phyloP scores from a whole-genome alignment of 2,888 invertebrate species.

The Ophioninae sp. region DNA sequence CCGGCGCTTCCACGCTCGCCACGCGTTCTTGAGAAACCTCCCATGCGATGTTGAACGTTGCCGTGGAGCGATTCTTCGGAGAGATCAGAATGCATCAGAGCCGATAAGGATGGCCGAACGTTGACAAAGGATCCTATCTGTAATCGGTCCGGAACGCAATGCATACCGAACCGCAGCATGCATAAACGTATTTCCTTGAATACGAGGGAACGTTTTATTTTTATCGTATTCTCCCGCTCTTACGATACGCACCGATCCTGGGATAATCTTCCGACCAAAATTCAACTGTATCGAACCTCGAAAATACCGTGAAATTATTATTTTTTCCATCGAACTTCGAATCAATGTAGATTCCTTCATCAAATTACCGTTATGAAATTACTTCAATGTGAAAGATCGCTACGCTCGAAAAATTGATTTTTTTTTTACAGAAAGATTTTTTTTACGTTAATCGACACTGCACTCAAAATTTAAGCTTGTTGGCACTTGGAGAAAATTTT shows the following conservation, averaged over 20 bases:
- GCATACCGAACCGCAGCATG: slow-evolving; percentile 71
- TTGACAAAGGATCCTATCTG: slow-evolving; percentile 75
- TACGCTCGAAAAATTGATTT: not conserved
- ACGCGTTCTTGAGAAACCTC: slow-evolving; percentile 30
- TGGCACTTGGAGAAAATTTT: not conserved
- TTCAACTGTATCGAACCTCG: slow-evolving; percentile 2
- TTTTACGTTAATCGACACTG: not conserved
- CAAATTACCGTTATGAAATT: not conserved
- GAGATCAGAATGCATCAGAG: slow-evolving; percentile 75
- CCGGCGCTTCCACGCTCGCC: slow-evolving; percentile 17
- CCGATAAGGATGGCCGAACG: slow-evolving; percentile 73
- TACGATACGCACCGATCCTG: slow-evolving; percentile 22
- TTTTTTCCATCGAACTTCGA: not conserved
- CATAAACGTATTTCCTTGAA: slow-evolving; percentile 75
- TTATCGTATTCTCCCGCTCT: slow-evolving; percentile 8
- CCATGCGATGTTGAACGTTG: slow-evolving; percentile 25
- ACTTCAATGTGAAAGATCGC: not conserved
- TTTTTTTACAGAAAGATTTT: not conserved
- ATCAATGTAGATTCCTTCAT: not conserved
- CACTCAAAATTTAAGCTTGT: not conserved
- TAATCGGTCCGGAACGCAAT: slow-evolving; percentile 74
- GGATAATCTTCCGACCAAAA: slow-evolving; percentile 17
- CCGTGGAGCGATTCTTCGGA: slow-evolving; percentile 43
- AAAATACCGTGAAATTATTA: not conserved
- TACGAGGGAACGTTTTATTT: slow-evolving; percentile 26